Conservation (phyloP, 2,888 invertebrate species). For the Athetis lepigone region DNA sequence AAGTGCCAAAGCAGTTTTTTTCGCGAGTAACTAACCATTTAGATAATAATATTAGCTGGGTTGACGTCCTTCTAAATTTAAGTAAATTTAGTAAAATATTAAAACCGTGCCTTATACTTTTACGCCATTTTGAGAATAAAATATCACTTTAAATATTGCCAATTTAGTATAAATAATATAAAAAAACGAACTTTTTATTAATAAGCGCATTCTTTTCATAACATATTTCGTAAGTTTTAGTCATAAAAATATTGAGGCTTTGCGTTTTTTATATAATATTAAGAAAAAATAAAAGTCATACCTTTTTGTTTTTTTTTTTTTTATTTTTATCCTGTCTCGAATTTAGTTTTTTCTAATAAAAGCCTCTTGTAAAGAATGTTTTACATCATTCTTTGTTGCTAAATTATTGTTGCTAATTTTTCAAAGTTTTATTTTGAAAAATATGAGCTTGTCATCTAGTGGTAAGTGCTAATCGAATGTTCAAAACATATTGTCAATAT, state of each 20-base stretch:
- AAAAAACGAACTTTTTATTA: conserved; percentile 72
- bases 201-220: conserved; percentile 59
- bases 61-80: conserved; percentile 86
- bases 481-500: conserved; percentile 88
- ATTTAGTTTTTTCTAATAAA: conserved; percentile 14
- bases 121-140: conserved; percentile 88
- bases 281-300: conserved; percentile 2
- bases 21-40: conserved; percentile 61
- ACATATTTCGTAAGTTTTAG: conserved; percentile 19
- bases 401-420: conserved; percentile 48
- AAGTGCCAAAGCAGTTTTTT: conserved; percentile 72
- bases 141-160: conserved; percentile 86
- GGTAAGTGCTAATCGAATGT: conserved; percentile 83
- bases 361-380: conserved; percentile 44
- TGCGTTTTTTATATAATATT: conserved; percentile 35
- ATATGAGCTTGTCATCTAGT: conserved; percentile 87
- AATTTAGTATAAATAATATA: conserved; percentile 73
- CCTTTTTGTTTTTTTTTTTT: background rate
- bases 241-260: conserved; percentile 44
- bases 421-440: conserved; percentile 63
- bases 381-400: conserved; percentile 47
- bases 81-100: conserved; percentile 84
- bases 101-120: conserved; percentile 90
- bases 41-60: conserved; percentile 74
- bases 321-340: conserved; percentile 8